Evolutionary conservation across 1,140 invertebrate genomes (phyloP), one percentile per base, ranked within the genome.

Genomic region (Parapsyche elsis): DNA sequence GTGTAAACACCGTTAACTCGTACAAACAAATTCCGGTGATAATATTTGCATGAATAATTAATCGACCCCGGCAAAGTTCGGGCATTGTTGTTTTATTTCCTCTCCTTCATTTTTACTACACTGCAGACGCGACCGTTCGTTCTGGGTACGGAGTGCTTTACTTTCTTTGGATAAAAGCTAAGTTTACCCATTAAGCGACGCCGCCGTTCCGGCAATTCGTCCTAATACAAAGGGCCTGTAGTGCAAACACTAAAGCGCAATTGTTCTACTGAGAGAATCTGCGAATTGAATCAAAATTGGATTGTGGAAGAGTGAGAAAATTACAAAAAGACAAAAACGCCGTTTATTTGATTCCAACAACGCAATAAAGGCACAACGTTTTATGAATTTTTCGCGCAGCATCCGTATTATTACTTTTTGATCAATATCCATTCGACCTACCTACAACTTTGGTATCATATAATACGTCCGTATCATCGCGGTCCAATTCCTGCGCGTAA

Each of bases 11-110:
- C 24, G 38, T 71, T 71, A 71, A 71, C 70, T 30, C 70, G 38
- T 16, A 45, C 38, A 71, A 71, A 71, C 70, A 71, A 71, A 71
- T 71, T 71, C 24, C n/a, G 12, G 9, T 71, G 24, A 71, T 71
- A 30, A 71, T 71, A 71, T 71, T 71, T 71, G 70, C 16, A 19
- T 45, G 38, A 71, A 26, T 71, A 38, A 71, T 71, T 71, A 71
- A 45, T 71, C 14, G 24, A 67, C 24, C 19, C 9, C 12, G 21
- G 61, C 59, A 16, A 24, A 24, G 61, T 67, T 67, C 14, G 21
- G 14, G 14, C 53, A 59, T n/a, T 16, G n/a, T n/a, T 30, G 24
- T 67, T 23, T 67, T 67, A 16, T 67, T 67, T 67, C 12, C 21
- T 21, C 61, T 26, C 61, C 61, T 10, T 53, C 49, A 16, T 53